Base-by-base conservation (phyloP, 2,888 invertebrate genomes). In the Aphidoletes aphidimyza region DNA sequence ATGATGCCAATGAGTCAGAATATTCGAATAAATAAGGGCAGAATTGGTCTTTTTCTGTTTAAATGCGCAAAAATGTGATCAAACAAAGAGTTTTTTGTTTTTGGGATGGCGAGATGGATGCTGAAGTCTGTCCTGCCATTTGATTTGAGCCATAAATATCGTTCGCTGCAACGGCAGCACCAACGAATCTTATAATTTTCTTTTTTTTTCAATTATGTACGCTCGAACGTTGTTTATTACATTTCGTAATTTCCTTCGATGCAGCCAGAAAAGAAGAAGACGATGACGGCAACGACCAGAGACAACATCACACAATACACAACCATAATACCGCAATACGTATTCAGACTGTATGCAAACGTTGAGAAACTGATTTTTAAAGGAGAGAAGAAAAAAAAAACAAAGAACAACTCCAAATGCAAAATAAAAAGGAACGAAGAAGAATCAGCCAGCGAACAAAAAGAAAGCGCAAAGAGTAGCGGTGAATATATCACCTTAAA, bases 181-280 rank as follows among this genome's bases (percentile, higher is more conserved):
- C 69, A n/a, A 69, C 69, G n/a, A 69, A 69, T 69, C 69, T 69
- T 69, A 69, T 69, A 69, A 69, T 69, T 69, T 69, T 69, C 69
- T 69, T 69, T n/a, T n/a, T n/a, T n/a, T 69, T 69, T 69, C 69
- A 69, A 69, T 69, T 69, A 69, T 69, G 69, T 69, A 11, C 69
- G 69, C 69, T 69, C 69, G 30, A 69, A 69, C 69, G 69, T 69
- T 69, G 69, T 69, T 69, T 69, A 69, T 69, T 69, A 69, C 69
- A 14, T 69, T 69, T 54, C 54, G 11, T 26, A 54, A 22, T 54
- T 69, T 54, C 54, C 54, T 54, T 54, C 3, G 5, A 54, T 14
- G 42, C 42, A 14, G 8, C 8, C 42, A 42, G 8, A 6, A 42
- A 9, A 42, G 42, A 42, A 42, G 42, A 14, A 42, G 42, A 42